These are phyloP conservation scores for Diplodus sargus DNA, from an alignment of 2,797 vertebrate genomes.

Conservation along the genomic window DNA sequence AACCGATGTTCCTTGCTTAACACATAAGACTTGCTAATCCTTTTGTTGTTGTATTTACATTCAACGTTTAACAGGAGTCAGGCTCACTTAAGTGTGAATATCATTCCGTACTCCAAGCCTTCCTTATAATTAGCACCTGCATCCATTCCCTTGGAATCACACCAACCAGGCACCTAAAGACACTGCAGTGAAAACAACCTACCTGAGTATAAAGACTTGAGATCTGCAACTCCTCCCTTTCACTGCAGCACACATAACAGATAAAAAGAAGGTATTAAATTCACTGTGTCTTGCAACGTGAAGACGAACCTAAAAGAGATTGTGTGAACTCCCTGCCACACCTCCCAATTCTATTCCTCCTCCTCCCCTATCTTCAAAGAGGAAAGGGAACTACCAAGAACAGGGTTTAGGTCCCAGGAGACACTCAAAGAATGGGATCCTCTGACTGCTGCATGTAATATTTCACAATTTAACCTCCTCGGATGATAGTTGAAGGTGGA, in stretches of 20 bases:
- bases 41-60: no score
- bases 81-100: background rate
- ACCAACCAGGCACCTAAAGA: slow-evolving; percentile 18
- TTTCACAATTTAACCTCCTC: slow-evolving; percentile 82
- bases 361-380: slow-evolving; percentile 65
- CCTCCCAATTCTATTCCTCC: slow-evolving; percentile 60
- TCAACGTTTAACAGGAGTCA: background rate
- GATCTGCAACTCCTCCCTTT: slow-evolving; percentile 66
- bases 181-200: slow-evolving; percentile 16
- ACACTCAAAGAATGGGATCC: slow-evolving; percentile 65
- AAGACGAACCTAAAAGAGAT: slow-evolving; percentile 57
- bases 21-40: no score
- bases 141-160: slow-evolving; percentile 36
- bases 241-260: slow-evolving; percentile 57
- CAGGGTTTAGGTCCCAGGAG: slow-evolving; percentile 62
- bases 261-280: slow-evolving; percentile 68
- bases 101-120: background rate
- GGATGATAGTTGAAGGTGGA: slow-evolving; percentile 82
- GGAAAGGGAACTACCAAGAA: slow-evolving; percentile 53
- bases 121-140: slow-evolving; percentile 18
- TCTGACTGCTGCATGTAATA: slow-evolving; percentile 69
- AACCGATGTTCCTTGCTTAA: background rate
- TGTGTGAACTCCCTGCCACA: slow-evolving; percentile 63
- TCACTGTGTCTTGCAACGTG: slow-evolving; percentile 60
- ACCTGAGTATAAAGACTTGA: slow-evolving; percentile 55